Base-by-base conservation (phyloP, 2,888 invertebrate species). In the Cecidostiba fungosa region DNA sequence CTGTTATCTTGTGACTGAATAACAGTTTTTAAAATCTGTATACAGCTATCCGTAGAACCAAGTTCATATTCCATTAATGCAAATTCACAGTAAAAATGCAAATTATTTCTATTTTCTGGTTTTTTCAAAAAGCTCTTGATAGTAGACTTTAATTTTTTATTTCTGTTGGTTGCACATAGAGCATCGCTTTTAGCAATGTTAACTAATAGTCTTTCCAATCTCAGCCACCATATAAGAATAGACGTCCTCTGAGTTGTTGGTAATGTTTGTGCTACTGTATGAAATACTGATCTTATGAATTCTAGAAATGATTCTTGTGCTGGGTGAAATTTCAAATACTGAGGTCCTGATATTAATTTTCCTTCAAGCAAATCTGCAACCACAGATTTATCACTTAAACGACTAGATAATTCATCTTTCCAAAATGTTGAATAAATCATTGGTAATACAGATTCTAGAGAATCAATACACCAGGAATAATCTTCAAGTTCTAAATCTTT, bases 201-300 rank as follows among this genome's bases (percentile, higher is more conserved):
- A 32, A 95, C 90, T 1, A 95, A 90, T 76, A 95, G 90, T 39
- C 95, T 94, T 90, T 96, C 95, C 89, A 96, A 95, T 85, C 95
- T 93, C 62, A 96, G 93, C 95, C 95, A 96, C 94, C 96, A 95
- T 12, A 96, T 89, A n/a, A 95, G 94, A 83, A 96, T 94, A 10
- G 95, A 94, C 1, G 94, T 94, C 87, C 94, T 92, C 88, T 95
- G 94, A n/a, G 91, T 90, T 26, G 88, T 8, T 3, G 90, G 82
- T 86, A 95, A 94, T 89, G 94, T 94, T 78, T 94, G 94, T 23
- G 94, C 94, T 87, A 95, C 95, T 69, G 94, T 94, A 82, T 94
- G 92, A 90, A 96, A 94, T 54, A 95, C 91, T 23, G 94, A 92
- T 32, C 94, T 91, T 0, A 96, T 90, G 88, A 95, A 95, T 70